Evolutionary conservation across 2,888 invertebrate species (phyloP).

Genomic region (Autographa gamma): DNA sequence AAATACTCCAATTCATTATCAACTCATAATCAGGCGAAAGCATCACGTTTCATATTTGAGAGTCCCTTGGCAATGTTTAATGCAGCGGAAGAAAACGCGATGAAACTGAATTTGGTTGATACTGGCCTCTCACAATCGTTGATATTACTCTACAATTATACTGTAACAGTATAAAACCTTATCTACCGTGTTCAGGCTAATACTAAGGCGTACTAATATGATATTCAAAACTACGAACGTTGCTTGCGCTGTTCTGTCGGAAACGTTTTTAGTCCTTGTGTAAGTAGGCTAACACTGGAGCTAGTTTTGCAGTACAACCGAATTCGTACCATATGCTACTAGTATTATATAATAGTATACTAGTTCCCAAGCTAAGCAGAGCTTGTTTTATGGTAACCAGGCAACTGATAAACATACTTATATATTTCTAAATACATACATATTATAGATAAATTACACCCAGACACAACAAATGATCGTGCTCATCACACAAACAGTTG

Average conservation of each 20-base stretch:
- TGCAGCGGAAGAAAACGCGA: constrained; percentile 33
- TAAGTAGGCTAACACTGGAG: neutral
- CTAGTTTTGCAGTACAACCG: neutral
- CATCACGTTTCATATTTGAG: constrained; percentile 30
- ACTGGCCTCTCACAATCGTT: neutral
- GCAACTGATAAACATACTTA: too few species aligned
- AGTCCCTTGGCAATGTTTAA: constrained; percentile 31
- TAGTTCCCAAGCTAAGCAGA: too few species aligned
- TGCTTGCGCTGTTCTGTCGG: neutral
- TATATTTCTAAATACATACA: too few species aligned
- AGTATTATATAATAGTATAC: neutral
- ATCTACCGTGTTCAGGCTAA: constrained; percentile 1
- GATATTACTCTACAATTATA: neutral
- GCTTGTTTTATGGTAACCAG: too few species aligned
- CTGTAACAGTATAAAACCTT: neutral
- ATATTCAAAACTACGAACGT: constrained; percentile 4
- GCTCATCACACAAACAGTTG: too few species aligned
- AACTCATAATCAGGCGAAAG: constrained; percentile 37
- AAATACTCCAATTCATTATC: constrained; percentile 39
- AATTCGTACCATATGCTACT: neutral
- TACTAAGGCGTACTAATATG: neutral
- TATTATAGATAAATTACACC: too few species aligned
- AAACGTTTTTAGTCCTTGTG: neutral
- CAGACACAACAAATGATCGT: too few species aligned
- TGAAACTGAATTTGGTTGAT: constrained; percentile 8